Evolutionary conservation across 2,888 invertebrate species (phyloP).

Genomic region (Hypsopygia costalis): DNA sequence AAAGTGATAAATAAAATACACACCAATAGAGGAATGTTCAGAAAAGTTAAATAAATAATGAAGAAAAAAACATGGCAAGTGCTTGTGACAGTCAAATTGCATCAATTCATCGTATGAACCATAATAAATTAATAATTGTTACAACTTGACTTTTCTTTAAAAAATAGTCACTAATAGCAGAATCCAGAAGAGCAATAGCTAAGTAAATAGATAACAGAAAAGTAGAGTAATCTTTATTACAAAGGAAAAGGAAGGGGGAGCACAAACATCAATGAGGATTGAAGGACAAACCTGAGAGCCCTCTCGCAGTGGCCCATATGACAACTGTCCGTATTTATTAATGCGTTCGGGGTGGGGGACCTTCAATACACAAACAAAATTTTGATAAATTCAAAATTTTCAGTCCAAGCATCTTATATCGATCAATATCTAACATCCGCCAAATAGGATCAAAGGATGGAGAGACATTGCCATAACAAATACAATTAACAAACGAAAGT

Average conservation of each 20-base stretch:
- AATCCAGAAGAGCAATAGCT: conserved; percentile 39
- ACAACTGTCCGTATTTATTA: conserved; percentile 83
- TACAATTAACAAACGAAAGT: conserved; percentile 35
- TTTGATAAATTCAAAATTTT: conserved; percentile 53
- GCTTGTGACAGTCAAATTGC: conserved; percentile 49
- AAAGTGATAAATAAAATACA: conserved; percentile 47
- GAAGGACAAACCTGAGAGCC: conserved; percentile 83
- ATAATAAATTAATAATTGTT: conserved; percentile 35
- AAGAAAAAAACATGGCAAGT: conserved; percentile 48
- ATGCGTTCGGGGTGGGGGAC: conserved; percentile 83
- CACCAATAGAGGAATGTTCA: conserved; percentile 36
- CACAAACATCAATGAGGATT: conserved; percentile 77
- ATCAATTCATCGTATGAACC: conserved; percentile 48
- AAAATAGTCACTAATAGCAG: conserved; percentile 33
- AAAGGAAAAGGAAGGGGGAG: conserved; percentile 66
- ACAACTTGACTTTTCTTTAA: conserved; percentile 44
- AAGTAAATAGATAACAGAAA: conserved; percentile 36
- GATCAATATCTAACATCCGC: conserved; percentile 56
- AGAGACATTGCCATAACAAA: conserved; percentile 41
- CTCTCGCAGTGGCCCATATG: conserved; percentile 85
- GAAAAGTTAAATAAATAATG: conserved; percentile 36
- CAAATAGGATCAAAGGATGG: conserved; percentile 52
- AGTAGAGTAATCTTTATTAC: conserved; percentile 41
- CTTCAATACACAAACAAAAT: conserved; percentile 83
- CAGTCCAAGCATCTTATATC: conserved; percentile 38